Conservation (phyloP, 2,797 vertebrate species). For the Miichthys miiuy region DNA sequence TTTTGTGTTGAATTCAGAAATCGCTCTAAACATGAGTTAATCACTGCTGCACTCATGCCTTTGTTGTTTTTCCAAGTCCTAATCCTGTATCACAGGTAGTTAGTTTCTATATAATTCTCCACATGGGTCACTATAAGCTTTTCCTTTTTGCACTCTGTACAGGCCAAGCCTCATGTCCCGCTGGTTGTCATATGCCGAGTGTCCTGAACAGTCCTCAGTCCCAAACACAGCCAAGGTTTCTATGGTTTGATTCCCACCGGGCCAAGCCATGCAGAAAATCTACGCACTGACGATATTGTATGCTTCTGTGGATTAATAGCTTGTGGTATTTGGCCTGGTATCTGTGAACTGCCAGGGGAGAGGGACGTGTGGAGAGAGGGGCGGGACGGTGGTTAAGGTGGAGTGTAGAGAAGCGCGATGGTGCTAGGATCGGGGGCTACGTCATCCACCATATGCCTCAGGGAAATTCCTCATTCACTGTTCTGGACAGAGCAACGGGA, state of each 20-base stretch:
- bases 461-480: conserved; percentile 57
- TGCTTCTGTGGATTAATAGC: conserved; percentile 51
- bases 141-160: conserved; percentile 3
- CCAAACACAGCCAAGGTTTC: conserved; percentile 60
- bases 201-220: conserved; percentile 31
- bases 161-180: conserved; percentile 32
- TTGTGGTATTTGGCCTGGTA: conserved; percentile 31
- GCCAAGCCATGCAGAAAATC: conserved; percentile 74
- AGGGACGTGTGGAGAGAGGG: conserved; percentile 47
- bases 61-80: not conserved
- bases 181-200: conserved; percentile 65
- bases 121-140: not conserved
- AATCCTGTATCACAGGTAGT: not conserved
- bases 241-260: conserved; percentile 51
- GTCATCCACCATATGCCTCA: conserved; percentile 61
- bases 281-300: conserved; percentile 25
- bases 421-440: conserved; percentile 23
- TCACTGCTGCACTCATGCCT: not conserved
- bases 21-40: not conserved
- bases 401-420: conserved; percentile 6
- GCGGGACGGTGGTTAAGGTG: conserved; percentile 18
- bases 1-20: not conserved
- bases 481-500: conserved; percentile 15
- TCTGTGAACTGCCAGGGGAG: not conserved
- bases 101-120: not conserved